A percentile compares a stretch with the other conserved stretches of the same genome.
Conservation (phyloP, 2,888 invertebrate genomes). For the Agrilus cyanescens region DNA sequence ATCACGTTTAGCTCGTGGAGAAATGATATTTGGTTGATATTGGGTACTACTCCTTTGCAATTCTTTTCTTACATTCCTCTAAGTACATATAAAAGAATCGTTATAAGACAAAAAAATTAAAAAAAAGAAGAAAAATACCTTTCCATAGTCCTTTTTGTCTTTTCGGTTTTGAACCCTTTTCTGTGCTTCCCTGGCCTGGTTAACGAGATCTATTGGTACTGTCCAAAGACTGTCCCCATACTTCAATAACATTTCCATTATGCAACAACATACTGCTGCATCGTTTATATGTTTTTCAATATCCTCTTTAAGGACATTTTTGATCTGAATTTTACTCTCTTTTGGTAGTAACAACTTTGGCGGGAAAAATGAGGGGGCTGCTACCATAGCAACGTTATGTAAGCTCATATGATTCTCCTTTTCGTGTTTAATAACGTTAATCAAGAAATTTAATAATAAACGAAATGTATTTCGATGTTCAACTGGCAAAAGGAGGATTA, state of each 20-base stretch:
- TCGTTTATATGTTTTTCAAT: conserved; percentile 54
- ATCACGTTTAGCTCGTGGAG: too few species aligned
- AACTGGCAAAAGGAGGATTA: conserved; percentile 71
- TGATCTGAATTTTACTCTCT: conserved; percentile 21
- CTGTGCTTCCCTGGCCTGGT: conserved; percentile 43
- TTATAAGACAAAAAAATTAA: conserved; percentile 16
- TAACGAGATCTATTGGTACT: conserved; percentile 60
- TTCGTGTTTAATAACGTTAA: conserved; percentile 57
- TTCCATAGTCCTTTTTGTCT: conserved; percentile 18
- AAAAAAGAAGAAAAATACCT: not conserved
- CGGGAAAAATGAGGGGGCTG: conserved; percentile 86
- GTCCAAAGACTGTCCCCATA: conserved; percentile 68
- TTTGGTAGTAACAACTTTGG: conserved; percentile 40
- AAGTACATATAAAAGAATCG: not conserved
- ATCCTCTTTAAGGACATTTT: conserved; percentile 22
- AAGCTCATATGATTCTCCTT: conserved; percentile 78
- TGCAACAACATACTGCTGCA: conserved; percentile 77
- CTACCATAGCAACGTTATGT: conserved; percentile 88
- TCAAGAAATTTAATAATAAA: conserved; percentile 65
- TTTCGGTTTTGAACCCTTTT: conserved; percentile 27
- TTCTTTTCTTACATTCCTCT: conserved; percentile 24
- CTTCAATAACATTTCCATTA: conserved; percentile 73
- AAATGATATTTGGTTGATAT: conserved; percentile 22
- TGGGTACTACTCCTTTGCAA: conserved; percentile 32
- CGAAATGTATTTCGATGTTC: conserved; percentile 77